These are phyloP conservation scores for Podabrus alpinus DNA, from an alignment of 2,888 invertebrate species.

Conservation along the genomic window DNA sequence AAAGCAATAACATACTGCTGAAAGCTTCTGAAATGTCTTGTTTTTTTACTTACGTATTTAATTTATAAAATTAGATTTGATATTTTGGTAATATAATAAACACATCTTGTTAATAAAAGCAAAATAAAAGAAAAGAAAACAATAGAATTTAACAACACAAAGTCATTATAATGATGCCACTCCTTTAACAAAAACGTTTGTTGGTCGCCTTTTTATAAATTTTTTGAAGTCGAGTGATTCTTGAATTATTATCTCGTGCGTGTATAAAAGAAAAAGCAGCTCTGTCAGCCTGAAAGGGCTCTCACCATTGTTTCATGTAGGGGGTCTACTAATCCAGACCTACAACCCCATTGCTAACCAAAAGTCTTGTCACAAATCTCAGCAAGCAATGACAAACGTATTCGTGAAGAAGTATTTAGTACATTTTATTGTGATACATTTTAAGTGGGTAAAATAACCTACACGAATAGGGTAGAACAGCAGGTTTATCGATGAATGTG, in stretches of 20 bases:
- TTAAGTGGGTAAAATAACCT: background rate
- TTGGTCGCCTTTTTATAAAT: conserved; percentile 13
- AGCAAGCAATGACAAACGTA: conserved; percentile 13
- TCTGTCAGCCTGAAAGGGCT: conserved; percentile 8
- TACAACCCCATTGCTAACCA: conserved; percentile 7
- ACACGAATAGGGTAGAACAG: background rate
- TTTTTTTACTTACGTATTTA: too few relatives aligned
- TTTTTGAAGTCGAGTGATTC: conserved; percentile 19
- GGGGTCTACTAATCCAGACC: conserved; percentile 16
- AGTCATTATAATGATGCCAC: conserved; percentile 12
- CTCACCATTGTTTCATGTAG: conserved; percentile 15
- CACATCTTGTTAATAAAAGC: background rate
- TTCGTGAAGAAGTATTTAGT: conserved; percentile 2
- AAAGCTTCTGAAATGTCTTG: too few relatives aligned
- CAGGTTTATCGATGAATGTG: background rate
- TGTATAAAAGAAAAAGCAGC: background rate
- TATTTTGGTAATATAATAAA: background rate
- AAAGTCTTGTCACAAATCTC: conserved; percentile 15
- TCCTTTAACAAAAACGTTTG: conserved; percentile 9
- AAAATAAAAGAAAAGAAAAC: background rate
- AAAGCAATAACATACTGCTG: too few relatives aligned
- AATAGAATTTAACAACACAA: conserved; percentile 8
- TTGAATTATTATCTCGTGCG: conserved; percentile 17
- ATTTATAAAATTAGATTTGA: background rate
- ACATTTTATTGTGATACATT: background rate